Conservation (phyloP, 2,888 invertebrate species). For the Bombylius major region DNA sequence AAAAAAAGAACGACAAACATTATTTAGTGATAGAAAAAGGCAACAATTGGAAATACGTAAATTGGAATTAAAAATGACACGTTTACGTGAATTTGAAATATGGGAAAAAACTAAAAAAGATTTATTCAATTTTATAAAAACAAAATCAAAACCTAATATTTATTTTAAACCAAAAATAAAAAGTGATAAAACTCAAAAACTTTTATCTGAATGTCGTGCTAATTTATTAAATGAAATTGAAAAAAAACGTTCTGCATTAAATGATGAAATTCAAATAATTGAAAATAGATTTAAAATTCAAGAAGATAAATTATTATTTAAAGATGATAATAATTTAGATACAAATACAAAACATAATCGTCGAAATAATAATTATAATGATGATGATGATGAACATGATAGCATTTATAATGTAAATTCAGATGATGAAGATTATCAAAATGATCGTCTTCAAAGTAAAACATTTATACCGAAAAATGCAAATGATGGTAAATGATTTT, state of each 20-base stretch:
- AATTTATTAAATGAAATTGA: conserved; percentile 51
- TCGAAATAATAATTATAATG: conserved; percentile 32
- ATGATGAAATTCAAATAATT: conserved; percentile 51
- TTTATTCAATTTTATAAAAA: conserved; percentile 71
- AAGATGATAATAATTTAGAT: conserved; percentile 16
- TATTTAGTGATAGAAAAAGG: conserved; percentile 73
- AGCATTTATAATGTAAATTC: conserved; percentile 30
- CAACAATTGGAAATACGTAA: conserved; percentile 81
- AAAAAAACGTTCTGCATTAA: conserved; percentile 48
- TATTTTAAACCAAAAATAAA: conserved; percentile 79
- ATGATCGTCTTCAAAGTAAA: neutral
- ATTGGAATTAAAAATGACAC: conserved; percentile 78
- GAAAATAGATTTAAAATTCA: conserved; percentile 34
- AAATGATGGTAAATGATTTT: neutral
- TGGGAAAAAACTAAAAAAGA: conserved; percentile 74
- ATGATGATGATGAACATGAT: conserved; percentile 39
- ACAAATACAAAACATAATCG: conserved; percentile 38
- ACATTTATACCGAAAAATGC: neutral
- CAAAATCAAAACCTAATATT: conserved; percentile 73
- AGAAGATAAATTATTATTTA: conserved; percentile 17
- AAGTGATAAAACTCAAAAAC: conserved; percentile 53
- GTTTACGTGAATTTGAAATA: conserved; percentile 75
- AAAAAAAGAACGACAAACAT: conserved; percentile 65
- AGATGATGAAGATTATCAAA: conserved; percentile 15
- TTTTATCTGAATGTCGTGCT: conserved; percentile 49